phyloP scores from a whole-genome alignment of 1,140 invertebrate species.

The Homalodisca vitripennis region DNA sequence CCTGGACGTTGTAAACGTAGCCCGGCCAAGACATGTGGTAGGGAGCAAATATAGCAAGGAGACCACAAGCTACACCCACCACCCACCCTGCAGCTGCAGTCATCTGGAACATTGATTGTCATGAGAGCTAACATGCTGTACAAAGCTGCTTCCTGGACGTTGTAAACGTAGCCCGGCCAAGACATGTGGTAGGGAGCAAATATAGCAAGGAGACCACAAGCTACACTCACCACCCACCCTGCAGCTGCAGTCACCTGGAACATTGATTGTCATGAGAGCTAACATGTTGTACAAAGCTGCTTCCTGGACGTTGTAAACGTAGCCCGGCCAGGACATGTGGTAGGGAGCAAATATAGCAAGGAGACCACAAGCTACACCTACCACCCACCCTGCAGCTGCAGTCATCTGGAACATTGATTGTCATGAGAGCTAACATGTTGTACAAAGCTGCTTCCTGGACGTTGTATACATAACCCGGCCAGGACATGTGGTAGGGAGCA shows the following conservation, averaged over 20 bases:
- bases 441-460: too few species aligned
- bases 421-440: too few species aligned
- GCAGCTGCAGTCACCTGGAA: slow-evolving; percentile 51
- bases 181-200: slow-evolving; percentile 59
- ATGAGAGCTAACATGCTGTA: slow-evolving; percentile 64
- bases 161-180: slow-evolving; percentile 59
- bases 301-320: slow-evolving; percentile 59
- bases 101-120: slow-evolving; percentile 52
- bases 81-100: slow-evolving; percentile 55
- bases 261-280: slow-evolving; percentile 59
- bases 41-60: slow-evolving; percentile 60
- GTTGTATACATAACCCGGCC: too few species aligned
- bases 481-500: too few species aligned
- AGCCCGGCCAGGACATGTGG: slow-evolving; percentile 56
- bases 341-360: slow-evolving; percentile 61
- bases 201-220: slow-evolving; percentile 55
- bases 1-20: slow-evolving; percentile 59
- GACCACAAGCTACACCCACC: slow-evolving; percentile 50
- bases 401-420: slow-evolving; percentile 53
- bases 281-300: slow-evolving; percentile 63
- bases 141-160: slow-evolving; percentile 57
- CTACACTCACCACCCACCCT: slow-evolving; percentile 55
- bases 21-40: slow-evolving; percentile 55
- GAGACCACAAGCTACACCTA: slow-evolving; percentile 51
- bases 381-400: slow-evolving; percentile 54